Conservation (phyloP, 2,888 invertebrate species). For the Aphodius sticticus region DNA sequence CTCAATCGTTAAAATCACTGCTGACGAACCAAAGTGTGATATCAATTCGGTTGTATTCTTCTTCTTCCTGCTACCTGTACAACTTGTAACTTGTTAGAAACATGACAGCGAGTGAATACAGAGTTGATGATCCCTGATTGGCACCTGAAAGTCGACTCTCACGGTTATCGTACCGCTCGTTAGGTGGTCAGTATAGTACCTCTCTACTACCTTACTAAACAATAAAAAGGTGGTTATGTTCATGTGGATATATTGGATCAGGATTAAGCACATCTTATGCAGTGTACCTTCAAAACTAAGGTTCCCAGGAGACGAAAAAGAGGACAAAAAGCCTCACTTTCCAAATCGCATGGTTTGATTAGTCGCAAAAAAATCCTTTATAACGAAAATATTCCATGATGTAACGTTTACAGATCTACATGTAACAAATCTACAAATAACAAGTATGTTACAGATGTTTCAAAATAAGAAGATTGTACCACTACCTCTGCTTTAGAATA, state of each 20-base stretch:
- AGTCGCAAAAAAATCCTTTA: too few relatives aligned
- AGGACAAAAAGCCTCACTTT: too few relatives aligned
- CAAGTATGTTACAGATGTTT: too few relatives aligned
- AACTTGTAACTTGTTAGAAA: not conserved
- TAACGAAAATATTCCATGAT: too few relatives aligned
- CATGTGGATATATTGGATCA: not conserved
- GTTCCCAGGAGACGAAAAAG: too few relatives aligned
- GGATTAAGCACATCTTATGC: not conserved
- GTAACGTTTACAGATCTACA: too few relatives aligned
- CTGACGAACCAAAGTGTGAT: not conserved
- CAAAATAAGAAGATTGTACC: too few relatives aligned
- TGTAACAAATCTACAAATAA: too few relatives aligned
- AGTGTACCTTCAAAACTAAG: not conserved
- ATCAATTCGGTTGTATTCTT: not conserved
- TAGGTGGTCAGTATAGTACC: not conserved
- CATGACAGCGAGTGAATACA: not conserved
- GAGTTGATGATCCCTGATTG: not conserved
- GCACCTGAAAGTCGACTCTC: slow-evolving; percentile 4
- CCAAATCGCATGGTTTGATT: too few relatives aligned
- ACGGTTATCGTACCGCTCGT: not conserved
- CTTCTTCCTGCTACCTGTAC: not conserved
- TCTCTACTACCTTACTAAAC: not conserved
- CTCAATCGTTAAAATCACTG: not conserved
- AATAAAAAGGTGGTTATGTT: not conserved
- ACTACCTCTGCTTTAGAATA: too few relatives aligned